Conservation (phyloP, 2,113 vertebrate genomes). For the Microtus pennsylvanicus region DNA sequence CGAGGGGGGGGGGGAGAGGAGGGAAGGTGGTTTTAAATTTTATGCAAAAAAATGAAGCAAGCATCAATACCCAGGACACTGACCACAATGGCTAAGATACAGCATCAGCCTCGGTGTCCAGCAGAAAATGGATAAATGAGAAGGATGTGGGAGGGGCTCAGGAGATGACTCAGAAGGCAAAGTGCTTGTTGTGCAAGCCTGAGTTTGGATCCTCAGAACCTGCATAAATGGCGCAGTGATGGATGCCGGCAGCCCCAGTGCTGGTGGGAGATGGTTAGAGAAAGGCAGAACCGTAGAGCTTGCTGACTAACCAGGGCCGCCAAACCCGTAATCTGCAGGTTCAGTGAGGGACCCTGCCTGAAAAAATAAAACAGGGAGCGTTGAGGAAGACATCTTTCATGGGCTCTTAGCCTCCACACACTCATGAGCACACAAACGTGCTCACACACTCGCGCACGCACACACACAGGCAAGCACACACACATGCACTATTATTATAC, state of each 20-base stretch:
- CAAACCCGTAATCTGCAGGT: background rate
- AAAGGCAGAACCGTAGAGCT: background rate
- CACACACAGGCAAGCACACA: background rate
- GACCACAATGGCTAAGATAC: background rate
- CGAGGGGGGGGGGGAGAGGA: background rate
- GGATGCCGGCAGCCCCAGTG: background rate
- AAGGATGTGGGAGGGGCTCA: background rate
- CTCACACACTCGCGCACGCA: accelerated
- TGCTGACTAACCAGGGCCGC: background rate
- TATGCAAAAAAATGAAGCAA: background rate
- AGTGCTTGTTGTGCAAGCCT: background rate
- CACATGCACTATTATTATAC: background rate
- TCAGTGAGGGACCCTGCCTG: background rate
- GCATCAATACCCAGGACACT: background rate
- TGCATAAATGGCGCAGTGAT: too few relatives aligned
- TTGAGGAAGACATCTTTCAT: background rate
- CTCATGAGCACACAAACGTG: background rate
- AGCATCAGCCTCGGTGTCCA: background rate
- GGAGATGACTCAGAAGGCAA: background rate
- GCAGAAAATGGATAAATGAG: background rate
- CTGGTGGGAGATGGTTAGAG: background rate
- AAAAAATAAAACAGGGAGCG: background rate
- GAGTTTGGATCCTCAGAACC: background rate
- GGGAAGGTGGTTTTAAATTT: background rate
- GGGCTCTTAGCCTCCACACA: background rate